Conservation (phyloP, 2,113 vertebrate genomes). For the Ramphastos sulfuratus region DNA sequence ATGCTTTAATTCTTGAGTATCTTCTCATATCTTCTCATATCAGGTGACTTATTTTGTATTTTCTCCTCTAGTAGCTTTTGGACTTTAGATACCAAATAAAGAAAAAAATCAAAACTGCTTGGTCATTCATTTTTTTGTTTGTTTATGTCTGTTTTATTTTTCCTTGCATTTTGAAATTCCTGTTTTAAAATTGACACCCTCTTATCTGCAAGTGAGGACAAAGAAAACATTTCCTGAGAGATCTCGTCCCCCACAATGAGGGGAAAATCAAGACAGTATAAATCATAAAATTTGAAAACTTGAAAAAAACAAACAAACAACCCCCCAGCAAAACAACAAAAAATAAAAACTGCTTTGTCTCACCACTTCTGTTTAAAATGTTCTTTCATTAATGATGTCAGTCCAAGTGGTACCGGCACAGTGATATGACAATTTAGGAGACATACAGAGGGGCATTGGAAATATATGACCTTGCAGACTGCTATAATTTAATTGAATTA, state of each 20-base stretch:
- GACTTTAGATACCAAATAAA: neutral
- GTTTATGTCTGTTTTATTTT: too few relatives aligned
- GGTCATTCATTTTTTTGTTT: too few relatives aligned
- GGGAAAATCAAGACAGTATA: neutral
- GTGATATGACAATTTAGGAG: neutral
- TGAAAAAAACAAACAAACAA: neutral
- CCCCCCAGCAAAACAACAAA: too few relatives aligned
- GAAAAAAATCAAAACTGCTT: neutral
- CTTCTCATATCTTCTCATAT: neutral
- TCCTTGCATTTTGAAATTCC: neutral
- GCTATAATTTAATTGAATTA: neutral
- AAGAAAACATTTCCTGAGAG: neutral
- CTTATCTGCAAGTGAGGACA: fast-evolving
- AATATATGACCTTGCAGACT: neutral
- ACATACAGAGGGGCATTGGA: neutral
- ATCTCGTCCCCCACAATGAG: neutral
- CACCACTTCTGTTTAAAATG: neutral
- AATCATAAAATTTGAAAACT: neutral
- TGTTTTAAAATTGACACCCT: neutral
- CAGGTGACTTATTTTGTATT: neutral
- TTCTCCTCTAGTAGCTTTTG: neutral
- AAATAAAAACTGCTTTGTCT: neutral
- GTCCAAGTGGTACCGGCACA: neutral
- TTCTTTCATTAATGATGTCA: neutral
- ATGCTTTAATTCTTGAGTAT: neutral